Conservation (phyloP, 1,140 invertebrate species). For the Anthonomus grandis region DNA sequence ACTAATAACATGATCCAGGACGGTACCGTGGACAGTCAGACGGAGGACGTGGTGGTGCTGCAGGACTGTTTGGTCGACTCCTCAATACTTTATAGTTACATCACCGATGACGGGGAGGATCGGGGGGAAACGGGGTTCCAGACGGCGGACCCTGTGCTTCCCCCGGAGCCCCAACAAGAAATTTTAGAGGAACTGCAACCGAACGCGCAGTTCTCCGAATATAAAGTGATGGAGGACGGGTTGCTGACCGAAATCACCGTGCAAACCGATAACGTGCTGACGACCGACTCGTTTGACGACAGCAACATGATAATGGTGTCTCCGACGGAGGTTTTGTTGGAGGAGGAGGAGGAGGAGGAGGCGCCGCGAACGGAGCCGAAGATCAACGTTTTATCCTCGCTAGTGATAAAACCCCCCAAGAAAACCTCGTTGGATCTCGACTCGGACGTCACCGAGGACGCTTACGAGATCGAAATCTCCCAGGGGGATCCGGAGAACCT, state of each 20-base stretch:
- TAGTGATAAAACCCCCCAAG: slow-evolving; percentile 15
- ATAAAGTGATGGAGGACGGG: slow-evolving; percentile 9
- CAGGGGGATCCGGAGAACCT: not conserved
- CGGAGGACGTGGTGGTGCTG: not conserved
- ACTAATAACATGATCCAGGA: too few species aligned
- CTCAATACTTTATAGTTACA: not conserved
- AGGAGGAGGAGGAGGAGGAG: not conserved
- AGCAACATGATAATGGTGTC: slow-evolving; percentile 4
- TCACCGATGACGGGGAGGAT: not conserved
- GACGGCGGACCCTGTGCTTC: too few species aligned
- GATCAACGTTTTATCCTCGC: slow-evolving; percentile 9
- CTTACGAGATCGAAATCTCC: not conserved
- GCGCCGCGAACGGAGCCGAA: not conserved
- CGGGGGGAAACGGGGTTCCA: too few species aligned
- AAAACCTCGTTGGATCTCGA: too few species aligned
- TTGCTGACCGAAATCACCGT: not conserved
- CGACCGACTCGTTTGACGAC: slow-evolving; percentile 1
- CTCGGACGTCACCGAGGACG: too few species aligned
- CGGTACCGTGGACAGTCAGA: not conserved
- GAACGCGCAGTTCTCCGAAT: slow-evolving; percentile 1
- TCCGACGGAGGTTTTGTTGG: slow-evolving; percentile 4
- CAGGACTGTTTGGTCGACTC: not conserved
- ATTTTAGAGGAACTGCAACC: not conserved
- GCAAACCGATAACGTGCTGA: not conserved
- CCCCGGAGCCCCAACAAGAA: not conserved